A percentile compares a stretch with the other conserved stretches of the same genome.
phyloP scores from a whole-genome alignment of 2,113 vertebrate genomes.

The Parotia lawesii region DNA sequence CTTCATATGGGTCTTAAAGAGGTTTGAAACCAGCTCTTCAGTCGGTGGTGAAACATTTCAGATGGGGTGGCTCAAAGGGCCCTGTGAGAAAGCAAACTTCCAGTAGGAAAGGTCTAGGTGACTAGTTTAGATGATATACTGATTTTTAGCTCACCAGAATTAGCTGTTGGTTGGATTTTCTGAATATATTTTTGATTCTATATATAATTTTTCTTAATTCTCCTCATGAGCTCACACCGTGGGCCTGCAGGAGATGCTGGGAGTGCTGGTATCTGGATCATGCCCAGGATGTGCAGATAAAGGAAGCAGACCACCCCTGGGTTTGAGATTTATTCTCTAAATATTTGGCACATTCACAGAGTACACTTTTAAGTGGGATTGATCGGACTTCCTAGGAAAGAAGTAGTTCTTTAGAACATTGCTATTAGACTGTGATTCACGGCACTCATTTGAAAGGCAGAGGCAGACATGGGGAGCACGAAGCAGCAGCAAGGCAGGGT shows the following conservation, averaged over 20 bases:
- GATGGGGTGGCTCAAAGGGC: background rate
- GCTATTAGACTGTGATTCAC: background rate
- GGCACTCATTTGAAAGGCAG: background rate
- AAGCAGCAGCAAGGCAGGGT: background rate
- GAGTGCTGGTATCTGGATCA: background rate
- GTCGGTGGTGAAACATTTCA: background rate
- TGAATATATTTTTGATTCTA: background rate
- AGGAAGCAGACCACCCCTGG: background rate
- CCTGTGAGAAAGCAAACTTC: background rate
- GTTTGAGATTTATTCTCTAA: background rate
- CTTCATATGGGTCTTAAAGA: background rate
- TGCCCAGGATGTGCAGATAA: background rate
- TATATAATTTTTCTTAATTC: background rate
- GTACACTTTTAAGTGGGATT: background rate
- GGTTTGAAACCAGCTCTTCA: background rate
- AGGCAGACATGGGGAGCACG: fast-evolving
- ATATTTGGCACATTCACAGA: background rate
- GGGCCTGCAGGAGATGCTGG: background rate
- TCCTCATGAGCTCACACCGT: background rate
- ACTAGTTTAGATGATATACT: background rate
- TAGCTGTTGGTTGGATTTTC: background rate
- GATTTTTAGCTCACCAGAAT: background rate
- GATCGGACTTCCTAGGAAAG: background rate
- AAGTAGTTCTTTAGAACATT: background rate
- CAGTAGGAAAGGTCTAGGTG: background rate